These are phyloP conservation scores for Phymanthus crucifer DNA, from an alignment of 92 coral and sea anemone species.

Conservation along the genomic window DNA sequence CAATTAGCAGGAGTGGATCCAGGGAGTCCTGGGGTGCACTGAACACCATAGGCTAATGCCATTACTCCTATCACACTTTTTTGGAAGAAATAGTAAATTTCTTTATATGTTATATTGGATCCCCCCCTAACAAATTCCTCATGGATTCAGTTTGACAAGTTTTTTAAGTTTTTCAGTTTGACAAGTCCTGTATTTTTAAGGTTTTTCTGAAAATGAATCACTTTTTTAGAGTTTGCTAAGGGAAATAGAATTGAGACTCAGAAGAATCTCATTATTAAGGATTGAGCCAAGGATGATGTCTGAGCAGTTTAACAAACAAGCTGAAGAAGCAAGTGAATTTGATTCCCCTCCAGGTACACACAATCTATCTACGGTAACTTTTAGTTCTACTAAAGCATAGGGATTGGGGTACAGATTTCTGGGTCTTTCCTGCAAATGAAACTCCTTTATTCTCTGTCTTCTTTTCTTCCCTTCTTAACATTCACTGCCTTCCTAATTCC, in stretches of 20 bases:
- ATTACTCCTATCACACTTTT: too few species aligned
- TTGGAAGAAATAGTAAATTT: too few species aligned
- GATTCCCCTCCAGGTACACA: slow-evolving; percentile 83
- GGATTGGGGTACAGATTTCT: background rate
- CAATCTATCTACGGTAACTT: too few species aligned
- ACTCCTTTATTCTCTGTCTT: background rate
- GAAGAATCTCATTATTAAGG: slow-evolving; percentile 72
- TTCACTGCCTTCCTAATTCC: background rate
- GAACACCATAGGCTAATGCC: too few species aligned
- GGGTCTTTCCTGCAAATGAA: background rate
- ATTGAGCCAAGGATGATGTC: slow-evolving; percentile 96
- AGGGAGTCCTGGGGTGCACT: too few species aligned
- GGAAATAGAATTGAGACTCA: slow-evolving; percentile 77
- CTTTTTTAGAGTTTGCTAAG: slow-evolving; percentile 66
- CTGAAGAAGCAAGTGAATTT: slow-evolving; percentile 58
- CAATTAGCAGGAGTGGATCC: too few species aligned
- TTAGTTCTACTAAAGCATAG: too few species aligned
- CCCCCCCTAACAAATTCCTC: too few species aligned
- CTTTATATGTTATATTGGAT: too few species aligned
- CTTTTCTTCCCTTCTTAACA: background rate
- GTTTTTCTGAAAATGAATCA: background rate
- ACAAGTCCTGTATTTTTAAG: too few species aligned
- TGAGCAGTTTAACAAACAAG: slow-evolving; percentile 83
- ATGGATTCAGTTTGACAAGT: too few species aligned
- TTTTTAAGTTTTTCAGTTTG: too few species aligned